Conservation (phyloP, 2,797 vertebrate genomes). For the Arvicola amphibius region DNA sequence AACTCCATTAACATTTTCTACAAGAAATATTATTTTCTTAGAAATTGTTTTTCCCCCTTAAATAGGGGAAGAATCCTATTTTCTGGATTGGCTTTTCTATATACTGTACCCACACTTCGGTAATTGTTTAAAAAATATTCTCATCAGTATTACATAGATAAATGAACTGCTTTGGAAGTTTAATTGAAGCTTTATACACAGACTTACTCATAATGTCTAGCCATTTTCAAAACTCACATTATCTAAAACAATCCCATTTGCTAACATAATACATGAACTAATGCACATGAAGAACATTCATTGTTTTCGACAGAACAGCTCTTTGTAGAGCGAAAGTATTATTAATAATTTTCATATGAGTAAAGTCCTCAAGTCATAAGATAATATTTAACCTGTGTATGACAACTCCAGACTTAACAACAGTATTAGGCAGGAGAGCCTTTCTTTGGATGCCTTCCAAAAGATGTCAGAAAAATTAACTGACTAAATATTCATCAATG, state of each 20-base stretch:
- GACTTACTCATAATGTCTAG: background rate
- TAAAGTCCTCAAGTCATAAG: slow-evolving; percentile 67
- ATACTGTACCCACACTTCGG: background rate
- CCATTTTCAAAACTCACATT: slow-evolving; percentile 33
- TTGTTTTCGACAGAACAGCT: slow-evolving; percentile 18
- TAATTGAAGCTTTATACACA: background rate
- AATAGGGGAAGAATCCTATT: background rate
- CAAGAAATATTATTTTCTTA: slow-evolving; percentile 31
- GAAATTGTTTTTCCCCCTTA: background rate
- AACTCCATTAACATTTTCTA: background rate
- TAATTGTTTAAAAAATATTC: slow-evolving; percentile 38
- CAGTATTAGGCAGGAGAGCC: slow-evolving; percentile 80
- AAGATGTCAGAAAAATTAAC: slow-evolving; percentile 88
- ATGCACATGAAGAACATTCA: background rate
- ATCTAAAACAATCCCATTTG: slow-evolving; percentile 55
- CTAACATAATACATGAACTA: slow-evolving; percentile 25
- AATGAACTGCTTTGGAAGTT: background rate
- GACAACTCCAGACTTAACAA: slow-evolving; percentile 76
- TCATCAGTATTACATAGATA: background rate
- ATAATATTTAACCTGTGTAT: slow-evolving; percentile 83
- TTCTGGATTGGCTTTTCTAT: slow-evolving; percentile 19
- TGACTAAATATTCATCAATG: slow-evolving; percentile 87
- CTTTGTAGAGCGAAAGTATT: slow-evolving; percentile 22
- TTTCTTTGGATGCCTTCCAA: slow-evolving; percentile 84
- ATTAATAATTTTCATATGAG: slow-evolving; percentile 37